Evolutionary conservation across 1,140 invertebrate species (phyloP), one percentile per base, ranked within the genome.

Genomic region (Grapholita molesta): DNA sequence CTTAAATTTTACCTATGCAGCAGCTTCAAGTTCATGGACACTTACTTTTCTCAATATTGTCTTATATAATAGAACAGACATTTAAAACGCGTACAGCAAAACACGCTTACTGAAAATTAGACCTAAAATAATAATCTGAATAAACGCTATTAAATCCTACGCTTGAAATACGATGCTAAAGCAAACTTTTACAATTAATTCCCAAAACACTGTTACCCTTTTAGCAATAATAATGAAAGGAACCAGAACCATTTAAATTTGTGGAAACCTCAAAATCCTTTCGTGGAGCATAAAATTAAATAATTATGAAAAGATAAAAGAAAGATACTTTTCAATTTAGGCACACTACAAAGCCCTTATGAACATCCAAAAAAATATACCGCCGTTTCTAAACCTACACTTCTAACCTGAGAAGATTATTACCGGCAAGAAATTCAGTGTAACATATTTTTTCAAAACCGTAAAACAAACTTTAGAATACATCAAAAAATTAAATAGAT

Each of bases 141-240:
- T 61, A 61, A 61, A 61, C 25, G 55, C 25, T 61, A 32, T 61
- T 61, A 61, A 61, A 61, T 61, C 55, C 55, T 15, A 18, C 25
- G 55, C 55, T 28, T 61, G 3, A 25, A 61, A 61, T 61, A 61
- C 25, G 15, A 57, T 12, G n/a, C 53, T 12, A 15, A 61, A 32
- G 15, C 55, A 61, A 61, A 61, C 55, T 61, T 61, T 61, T 28
- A 61, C 55, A 61, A 61, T 61, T 61, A 30, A 61, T 61, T 61
- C 15, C 55, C n/a, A 30, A 30, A 61, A 61, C 55, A 61, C 55
- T 15, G 25, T 61, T 61, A 61, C 55, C 55, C 55, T 61, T 61
- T 61, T 61, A 61, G 55, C 24, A 25, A 28, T 61, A 28, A 28
- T 61, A 30, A 61, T 61, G 55, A 61, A 61, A 61, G 42, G 18